A percentile compares a stretch with the other conserved stretches of the same genome.
Evolutionary conservation across 92 coral and sea anemone species (phyloP).

Genomic region (Zoanthus solanderi): DNA sequence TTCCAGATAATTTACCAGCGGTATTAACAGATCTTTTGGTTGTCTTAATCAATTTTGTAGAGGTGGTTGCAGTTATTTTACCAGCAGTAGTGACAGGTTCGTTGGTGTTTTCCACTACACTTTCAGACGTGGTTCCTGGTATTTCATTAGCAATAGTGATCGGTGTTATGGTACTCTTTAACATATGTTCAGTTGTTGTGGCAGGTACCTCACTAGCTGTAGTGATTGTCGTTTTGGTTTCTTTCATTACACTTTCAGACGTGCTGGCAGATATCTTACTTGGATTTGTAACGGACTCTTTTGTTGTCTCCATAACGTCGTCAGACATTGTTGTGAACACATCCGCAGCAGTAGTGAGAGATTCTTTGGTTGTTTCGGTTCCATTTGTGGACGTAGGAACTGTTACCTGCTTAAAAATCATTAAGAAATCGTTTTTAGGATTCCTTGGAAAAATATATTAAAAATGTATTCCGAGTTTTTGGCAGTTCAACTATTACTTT

Average conservation of each 20-base stretch:
- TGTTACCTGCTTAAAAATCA: no score
- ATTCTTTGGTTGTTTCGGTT: not conserved
- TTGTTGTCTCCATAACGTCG: not conserved
- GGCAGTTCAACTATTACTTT: no score
- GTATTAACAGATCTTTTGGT: not conserved
- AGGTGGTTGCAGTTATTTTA: not conserved
- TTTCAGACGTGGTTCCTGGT: not conserved
- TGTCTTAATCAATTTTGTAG: not conserved
- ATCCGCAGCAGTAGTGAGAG: not conserved
- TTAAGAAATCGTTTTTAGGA: no score
- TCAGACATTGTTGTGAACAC: not conserved
- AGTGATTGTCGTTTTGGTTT: not conserved
- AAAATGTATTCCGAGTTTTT: no score
- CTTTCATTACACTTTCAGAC: not conserved
- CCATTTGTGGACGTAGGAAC: no score
- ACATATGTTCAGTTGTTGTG: not conserved
- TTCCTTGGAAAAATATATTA: no score
- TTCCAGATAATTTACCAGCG: not conserved
- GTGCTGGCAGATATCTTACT: not conserved
- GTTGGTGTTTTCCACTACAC: not conserved
- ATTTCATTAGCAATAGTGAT: not conserved
- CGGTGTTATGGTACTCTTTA: not conserved
- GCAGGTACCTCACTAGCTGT: not conserved
- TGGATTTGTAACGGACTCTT: not conserved
- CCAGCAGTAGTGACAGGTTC: not conserved